Conservation (phyloP, 2,888 invertebrate species). For the Xanthostigma xanthostigma region DNA sequence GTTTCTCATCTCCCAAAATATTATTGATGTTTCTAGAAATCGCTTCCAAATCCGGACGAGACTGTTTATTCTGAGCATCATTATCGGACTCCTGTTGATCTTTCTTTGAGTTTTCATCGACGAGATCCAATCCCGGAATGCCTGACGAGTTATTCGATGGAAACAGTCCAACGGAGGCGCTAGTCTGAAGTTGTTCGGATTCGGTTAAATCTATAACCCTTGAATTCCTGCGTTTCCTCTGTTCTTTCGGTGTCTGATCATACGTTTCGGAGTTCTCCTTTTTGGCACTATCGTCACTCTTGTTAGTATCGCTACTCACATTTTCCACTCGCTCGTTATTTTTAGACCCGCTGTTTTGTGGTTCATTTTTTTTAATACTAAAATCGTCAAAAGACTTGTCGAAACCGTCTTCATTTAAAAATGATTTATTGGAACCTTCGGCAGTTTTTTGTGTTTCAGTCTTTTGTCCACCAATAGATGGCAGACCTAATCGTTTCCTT, state of each 20-base stretch:
- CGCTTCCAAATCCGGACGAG: constrained; percentile 38
- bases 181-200: neutral
- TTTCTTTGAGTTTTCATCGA: constrained; percentile 27
- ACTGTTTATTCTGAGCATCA: constrained; percentile 9
- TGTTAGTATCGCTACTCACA: neutral
- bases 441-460: too few relatives aligned
- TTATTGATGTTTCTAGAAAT: constrained; percentile 45
- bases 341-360: too few relatives aligned
- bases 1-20: constrained; percentile 46
- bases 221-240: neutral
- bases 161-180: neutral
- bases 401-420: too few relatives aligned
- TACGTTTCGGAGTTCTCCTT: neutral
- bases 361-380: too few relatives aligned
- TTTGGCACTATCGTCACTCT: neutral
- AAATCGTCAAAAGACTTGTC: too few relatives aligned
- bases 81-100: neutral
- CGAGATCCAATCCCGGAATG: constrained; percentile 61
- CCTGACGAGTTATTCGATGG: constrained; percentile 22
- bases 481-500: constrained; percentile 35
- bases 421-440: too few relatives aligned
- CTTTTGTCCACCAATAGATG: constrained; percentile 5
- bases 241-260: constrained; percentile 4
- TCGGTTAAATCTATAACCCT: constrained; percentile 1
- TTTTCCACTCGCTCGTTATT: neutral